Evolutionary conservation across 1,140 invertebrate species (phyloP).

Genomic region (Argopecten irradians): DNA sequence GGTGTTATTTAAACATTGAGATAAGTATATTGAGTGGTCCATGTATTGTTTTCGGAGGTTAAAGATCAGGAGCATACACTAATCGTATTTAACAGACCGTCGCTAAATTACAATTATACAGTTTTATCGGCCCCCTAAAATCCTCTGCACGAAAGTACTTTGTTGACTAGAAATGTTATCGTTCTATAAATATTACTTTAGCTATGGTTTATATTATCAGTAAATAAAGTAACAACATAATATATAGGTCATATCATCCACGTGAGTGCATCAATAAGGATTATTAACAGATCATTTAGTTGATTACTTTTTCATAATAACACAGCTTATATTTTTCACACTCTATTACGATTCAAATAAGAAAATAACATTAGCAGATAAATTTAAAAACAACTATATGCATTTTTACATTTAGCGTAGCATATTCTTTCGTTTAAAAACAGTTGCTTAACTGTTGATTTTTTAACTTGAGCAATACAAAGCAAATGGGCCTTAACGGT

Average conservation of each 20-base stretch:
- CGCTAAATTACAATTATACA: background rate
- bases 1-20: background rate
- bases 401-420: too few species aligned
- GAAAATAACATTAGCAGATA: too few species aligned
- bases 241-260: background rate
- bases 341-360: background rate
- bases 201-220: background rate
- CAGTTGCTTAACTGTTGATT: too few species aligned
- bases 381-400: too few species aligned
- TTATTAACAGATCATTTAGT: background rate
- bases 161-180: background rate
- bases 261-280: background rate
- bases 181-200: background rate
- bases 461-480: too few species aligned
- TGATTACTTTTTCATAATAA: background rate
- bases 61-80: background rate
- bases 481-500: too few species aligned
- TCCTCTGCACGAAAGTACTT: background rate
- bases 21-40: background rate
- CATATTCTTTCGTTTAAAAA: too few species aligned
- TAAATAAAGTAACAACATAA: background rate
- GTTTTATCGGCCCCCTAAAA: background rate
- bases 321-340: background rate
- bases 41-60: background rate
- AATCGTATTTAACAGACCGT: background rate